Conservation (phyloP, 2,113 vertebrate species). For the Protobothrops flavoviridis region DNA sequence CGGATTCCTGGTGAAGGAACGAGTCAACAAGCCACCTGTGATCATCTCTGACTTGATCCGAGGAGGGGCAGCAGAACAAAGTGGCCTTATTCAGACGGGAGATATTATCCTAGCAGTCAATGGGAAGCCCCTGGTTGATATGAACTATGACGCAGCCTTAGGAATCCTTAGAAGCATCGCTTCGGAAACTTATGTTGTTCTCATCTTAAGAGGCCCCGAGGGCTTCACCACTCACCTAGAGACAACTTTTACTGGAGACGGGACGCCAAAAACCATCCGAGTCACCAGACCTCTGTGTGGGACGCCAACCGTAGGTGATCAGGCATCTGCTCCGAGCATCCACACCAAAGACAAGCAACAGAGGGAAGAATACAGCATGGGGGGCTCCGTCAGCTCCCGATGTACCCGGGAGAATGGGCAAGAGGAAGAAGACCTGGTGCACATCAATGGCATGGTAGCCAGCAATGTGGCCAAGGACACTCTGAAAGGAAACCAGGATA, state of each 20-base stretch:
- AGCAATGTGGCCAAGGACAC: conserved; percentile 59
- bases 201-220: conserved; percentile 92
- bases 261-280: conserved; percentile 88
- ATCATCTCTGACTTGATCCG: conserved; percentile 94
- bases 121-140: conserved; percentile 90
- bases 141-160: conserved; percentile 87
- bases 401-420: conserved; percentile 61
- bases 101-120: conserved; percentile 95
- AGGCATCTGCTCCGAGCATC: conserved; percentile 67
- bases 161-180: conserved; percentile 88
- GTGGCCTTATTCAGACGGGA: conserved; percentile 92
- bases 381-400: conserved; percentile 68
- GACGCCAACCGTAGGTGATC: conserved; percentile 69
- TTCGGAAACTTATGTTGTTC: conserved; percentile 90
- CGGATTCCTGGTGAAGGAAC: conserved; percentile 95
- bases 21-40: conserved; percentile 89
- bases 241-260: conserved; percentile 89
- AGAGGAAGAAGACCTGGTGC: conserved; percentile 55
- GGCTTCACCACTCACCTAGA: conserved; percentile 96
- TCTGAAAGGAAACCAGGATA: conserved; percentile 62
- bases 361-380: conserved; percentile 58
- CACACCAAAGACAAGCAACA: conserved; percentile 78
- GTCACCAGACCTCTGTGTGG: conserved; percentile 83
- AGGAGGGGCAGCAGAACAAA: conserved; percentile 92
- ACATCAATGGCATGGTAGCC: conserved; percentile 64